Conservation (phyloP, 1,140 invertebrate species). For the Drosophila sp. region DNA sequence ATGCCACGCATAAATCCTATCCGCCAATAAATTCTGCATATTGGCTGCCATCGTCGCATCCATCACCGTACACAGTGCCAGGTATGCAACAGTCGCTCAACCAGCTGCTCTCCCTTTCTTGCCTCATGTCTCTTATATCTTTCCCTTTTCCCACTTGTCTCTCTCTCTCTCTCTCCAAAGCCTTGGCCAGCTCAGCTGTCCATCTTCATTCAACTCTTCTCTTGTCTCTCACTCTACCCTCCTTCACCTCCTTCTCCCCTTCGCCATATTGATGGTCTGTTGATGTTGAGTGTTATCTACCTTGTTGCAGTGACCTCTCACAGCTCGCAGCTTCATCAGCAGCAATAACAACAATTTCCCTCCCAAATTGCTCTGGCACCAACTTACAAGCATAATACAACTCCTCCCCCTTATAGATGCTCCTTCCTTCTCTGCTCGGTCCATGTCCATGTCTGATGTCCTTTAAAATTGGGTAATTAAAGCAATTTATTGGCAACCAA, state of each 20-base stretch:
- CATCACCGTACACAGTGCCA: slow-evolving; percentile 91
- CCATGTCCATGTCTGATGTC: slow-evolving; percentile 1
- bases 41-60: slow-evolving; percentile 90
- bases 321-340: slow-evolving; percentile 41
- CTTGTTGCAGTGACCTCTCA: slow-evolving; percentile 52
- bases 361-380: slow-evolving; percentile 55
- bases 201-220: slow-evolving; percentile 53
- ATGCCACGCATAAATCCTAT: slow-evolving; percentile 86
- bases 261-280: slow-evolving; percentile 72
- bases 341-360: slow-evolving; percentile 12
- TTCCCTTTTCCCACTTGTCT: background rate
- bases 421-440: background rate
- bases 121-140: too few species aligned
- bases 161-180: background rate
- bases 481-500: slow-evolving; percentile 75
- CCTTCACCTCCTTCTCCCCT: slow-evolving; percentile 7
- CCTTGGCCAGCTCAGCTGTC: slow-evolving; percentile 37
- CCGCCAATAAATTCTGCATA: slow-evolving; percentile 92
- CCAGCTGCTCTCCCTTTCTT: slow-evolving; percentile 8
- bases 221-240: too few species aligned
- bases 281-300: slow-evolving; percentile 79
- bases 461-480: slow-evolving; percentile 82
- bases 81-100: slow-evolving; percentile 85
- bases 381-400: slow-evolving; percentile 75
- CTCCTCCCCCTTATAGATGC: background rate